Evolutionary conservation across 2,888 invertebrate genomes (phyloP).

Genomic region (Phytoseiulus persimilis): DNA sequence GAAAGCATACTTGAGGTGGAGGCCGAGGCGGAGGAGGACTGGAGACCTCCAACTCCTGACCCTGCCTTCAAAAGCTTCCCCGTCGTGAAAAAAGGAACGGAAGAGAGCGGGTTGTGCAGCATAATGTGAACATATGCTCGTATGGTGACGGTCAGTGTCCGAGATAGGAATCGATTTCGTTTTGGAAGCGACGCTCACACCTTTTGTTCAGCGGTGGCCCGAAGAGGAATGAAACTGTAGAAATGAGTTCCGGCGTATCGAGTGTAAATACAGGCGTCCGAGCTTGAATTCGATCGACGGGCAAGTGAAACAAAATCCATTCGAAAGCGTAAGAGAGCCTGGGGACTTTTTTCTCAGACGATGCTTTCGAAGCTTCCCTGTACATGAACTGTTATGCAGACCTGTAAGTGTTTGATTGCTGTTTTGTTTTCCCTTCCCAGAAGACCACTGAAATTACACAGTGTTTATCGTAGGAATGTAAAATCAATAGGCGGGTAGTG

Average conservation of each 20-base stretch:
- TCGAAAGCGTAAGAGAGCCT: too few relatives aligned
- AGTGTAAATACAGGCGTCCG: neutral
- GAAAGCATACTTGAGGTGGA: neutral
- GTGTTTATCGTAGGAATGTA: neutral
- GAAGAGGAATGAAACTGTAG: too few relatives aligned
- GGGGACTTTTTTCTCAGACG: too few relatives aligned
- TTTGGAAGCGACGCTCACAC: too few relatives aligned
- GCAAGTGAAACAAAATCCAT: too few relatives aligned
- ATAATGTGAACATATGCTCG: conserved; percentile 52
- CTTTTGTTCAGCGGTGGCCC: too few relatives aligned
- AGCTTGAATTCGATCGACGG: neutral
- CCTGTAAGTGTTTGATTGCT: neutral
- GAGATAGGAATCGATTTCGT: neutral
- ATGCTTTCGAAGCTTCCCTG: neutral
- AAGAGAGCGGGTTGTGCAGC: conserved; percentile 74
- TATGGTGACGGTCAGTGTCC: neutral
- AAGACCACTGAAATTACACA: neutral
- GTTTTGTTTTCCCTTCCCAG: neutral
- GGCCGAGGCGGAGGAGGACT: conserved; percentile 53
- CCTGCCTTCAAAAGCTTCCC: conserved; percentile 60
- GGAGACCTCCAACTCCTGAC: conserved; percentile 44
- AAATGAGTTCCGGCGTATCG: neutral
- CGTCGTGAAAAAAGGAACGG: conserved; percentile 64
- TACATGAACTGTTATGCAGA: neutral
- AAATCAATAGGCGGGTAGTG: neutral